Percentiles rank a stretch among this genome's conserved stretches.
Evolutionary conservation across 2,888 invertebrate genomes (phyloP).

Genomic region (Hoplodrina blanda): DNA sequence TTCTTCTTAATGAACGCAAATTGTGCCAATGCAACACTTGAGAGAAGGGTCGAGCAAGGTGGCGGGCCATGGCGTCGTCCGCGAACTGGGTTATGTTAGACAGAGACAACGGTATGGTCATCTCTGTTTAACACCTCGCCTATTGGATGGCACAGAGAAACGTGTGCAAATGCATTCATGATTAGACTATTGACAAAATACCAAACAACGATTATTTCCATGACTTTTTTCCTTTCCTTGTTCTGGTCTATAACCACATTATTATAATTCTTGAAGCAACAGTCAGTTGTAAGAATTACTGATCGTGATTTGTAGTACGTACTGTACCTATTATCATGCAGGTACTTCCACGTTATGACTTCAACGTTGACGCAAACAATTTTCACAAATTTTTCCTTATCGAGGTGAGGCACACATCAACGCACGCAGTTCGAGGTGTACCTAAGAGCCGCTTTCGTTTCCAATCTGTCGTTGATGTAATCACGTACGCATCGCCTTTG

Average conservation of each 20-base stretch:
- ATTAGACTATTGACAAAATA: constrained; percentile 64
- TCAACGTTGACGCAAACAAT: constrained; percentile 27
- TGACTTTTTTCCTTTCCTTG: constrained; percentile 30
- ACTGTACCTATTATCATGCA: constrained; percentile 23
- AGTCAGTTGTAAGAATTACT: constrained; percentile 4
- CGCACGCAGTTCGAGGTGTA: constrained; percentile 11
- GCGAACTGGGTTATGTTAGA: constrained; percentile 79
- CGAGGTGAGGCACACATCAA: neutral
- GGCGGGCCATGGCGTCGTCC: constrained; percentile 73
- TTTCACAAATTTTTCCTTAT: constrained; percentile 44
- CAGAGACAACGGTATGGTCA: constrained; percentile 68
- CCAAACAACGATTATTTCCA: constrained; percentile 12
- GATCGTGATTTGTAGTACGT: constrained; percentile 19
- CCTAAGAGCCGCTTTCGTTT: constrained; percentile 73
- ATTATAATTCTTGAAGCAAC: constrained; percentile 9
- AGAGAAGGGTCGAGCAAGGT: constrained; percentile 81
- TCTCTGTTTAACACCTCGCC: constrained; percentile 73
- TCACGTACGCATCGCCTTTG: constrained; percentile 65
- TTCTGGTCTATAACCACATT: constrained; percentile 19
- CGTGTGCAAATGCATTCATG: constrained; percentile 67
- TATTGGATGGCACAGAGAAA: constrained; percentile 60
- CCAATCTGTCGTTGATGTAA: constrained; percentile 68
- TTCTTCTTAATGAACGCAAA: constrained; percentile 66
- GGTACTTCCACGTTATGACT: constrained; percentile 9
- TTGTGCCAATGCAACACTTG: constrained; percentile 72